Evolutionary conservation across 2,113 vertebrate species (phyloP).

Genomic region (Chroicocephalus ridibundus): DNA sequence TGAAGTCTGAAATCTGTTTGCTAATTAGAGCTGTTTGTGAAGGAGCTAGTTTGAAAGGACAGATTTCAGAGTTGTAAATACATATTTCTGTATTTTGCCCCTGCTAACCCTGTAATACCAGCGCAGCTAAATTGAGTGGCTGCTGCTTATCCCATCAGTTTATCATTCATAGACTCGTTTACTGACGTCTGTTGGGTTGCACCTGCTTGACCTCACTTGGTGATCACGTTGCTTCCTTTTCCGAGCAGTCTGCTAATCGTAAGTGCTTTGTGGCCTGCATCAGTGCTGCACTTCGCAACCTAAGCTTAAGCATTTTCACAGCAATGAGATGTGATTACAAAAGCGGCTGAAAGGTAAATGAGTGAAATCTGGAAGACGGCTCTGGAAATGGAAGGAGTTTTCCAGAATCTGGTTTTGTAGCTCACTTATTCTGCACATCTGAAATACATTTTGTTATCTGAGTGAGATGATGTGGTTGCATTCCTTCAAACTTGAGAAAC

Average conservation of each 20-base stretch:
- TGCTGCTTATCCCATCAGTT: not conserved
- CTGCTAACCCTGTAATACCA: not conserved
- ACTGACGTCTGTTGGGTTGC: not conserved
- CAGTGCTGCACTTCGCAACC: slow-evolving; percentile 5
- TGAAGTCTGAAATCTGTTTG: not conserved
- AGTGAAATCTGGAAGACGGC: not conserved
- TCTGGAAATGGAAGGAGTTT: not conserved
- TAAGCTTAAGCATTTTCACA: not conserved
- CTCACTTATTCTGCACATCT: not conserved
- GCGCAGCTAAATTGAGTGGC: not conserved
- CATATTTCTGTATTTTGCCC: not conserved
- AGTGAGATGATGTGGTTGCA: not conserved
- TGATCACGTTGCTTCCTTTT: not conserved
- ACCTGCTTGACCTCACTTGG: not conserved
- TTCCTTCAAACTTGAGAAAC: not conserved
- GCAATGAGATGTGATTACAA: not conserved
- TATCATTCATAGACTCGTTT: not conserved
- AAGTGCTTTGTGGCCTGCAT: not conserved
- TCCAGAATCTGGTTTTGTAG: not conserved
- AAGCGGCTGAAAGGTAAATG: not conserved
- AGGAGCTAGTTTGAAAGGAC: not conserved
- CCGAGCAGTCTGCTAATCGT: not conserved
- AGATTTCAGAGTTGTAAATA: not conserved
- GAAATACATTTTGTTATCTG: not conserved
- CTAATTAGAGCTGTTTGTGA: not conserved